These are phyloP conservation scores for Bettongia penicillata DNA, from an alignment of 2,113 vertebrate species.

Conservation along the genomic window DNA sequence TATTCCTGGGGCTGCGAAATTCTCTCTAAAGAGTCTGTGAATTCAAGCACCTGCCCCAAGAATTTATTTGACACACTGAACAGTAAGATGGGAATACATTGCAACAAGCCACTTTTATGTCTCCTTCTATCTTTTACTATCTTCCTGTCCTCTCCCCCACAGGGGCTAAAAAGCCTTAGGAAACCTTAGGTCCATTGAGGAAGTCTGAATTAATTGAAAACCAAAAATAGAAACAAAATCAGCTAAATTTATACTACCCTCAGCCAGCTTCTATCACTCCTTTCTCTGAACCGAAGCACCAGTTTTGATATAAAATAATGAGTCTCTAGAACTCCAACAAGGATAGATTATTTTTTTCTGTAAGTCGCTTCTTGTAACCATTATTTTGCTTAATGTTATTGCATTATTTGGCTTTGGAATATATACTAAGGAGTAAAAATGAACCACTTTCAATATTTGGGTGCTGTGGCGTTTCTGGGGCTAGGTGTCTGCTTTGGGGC, in stretches of 20 bases:
- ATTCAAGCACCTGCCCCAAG: slow-evolving; percentile 85
- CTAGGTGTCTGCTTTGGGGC: not conserved
- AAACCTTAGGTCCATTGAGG: slow-evolving; percentile 61
- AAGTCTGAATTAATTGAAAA: slow-evolving; percentile 43
- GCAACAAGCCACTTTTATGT: slow-evolving; percentile 77
- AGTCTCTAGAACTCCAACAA: not conserved
- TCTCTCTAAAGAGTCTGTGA: slow-evolving; percentile 85
- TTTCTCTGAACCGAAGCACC: not conserved
- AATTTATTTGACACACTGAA: slow-evolving; percentile 81
- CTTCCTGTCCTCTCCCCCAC: slow-evolving; percentile 25
- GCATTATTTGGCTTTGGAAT: not conserved
- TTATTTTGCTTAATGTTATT: not conserved
- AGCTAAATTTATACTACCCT: not conserved
- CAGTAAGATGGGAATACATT: slow-evolving; percentile 74
- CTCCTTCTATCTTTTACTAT: slow-evolving; percentile 40
- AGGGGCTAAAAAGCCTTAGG: slow-evolving; percentile 50
- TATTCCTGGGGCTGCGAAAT: slow-evolving; percentile 84
- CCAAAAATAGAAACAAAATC: slow-evolving; percentile 33
- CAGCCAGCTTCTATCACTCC: not conserved
- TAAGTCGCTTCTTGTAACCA: not conserved
- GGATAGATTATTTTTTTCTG: not conserved
- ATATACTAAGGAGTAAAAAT: not conserved
- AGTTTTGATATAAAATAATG: not conserved
- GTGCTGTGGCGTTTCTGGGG: not conserved
- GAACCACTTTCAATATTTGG: not conserved